These are phyloP conservation scores for Bedellia somnulentella DNA, from an alignment of 2,888 invertebrate genomes.

Conservation along the genomic window DNA sequence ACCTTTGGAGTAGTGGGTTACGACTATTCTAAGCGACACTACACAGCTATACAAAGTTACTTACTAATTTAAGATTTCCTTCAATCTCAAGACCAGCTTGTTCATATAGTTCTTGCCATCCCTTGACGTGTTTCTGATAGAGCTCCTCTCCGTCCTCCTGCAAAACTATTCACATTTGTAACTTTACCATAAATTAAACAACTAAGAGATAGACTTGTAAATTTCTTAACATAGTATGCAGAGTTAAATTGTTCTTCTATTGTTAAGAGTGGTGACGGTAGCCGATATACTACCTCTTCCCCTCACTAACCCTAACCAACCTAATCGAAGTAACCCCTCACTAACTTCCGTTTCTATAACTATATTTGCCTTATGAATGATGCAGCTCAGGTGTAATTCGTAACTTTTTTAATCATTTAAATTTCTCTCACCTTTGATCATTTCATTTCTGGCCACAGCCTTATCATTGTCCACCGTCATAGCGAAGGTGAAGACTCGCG, in stretches of 20 bases:
- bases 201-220: neutral
- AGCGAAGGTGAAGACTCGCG: slow-evolving; percentile 49
- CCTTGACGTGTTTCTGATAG: slow-evolving; percentile 38
- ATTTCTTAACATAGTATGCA: neutral
- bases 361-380: no score
- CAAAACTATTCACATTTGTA: slow-evolving; percentile 34
- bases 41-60: no score
- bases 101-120: slow-evolving; percentile 51
- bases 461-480: slow-evolving; percentile 56
- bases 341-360: no score
- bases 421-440: slow-evolving; percentile 28
- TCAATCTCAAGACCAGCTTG: slow-evolving; percentile 49
- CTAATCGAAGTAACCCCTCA: no score
- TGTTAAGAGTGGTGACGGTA: no score
- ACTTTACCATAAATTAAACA: slow-evolving; percentile 15
- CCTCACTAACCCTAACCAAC: no score
- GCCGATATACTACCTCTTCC: no score
- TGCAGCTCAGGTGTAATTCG: no score
- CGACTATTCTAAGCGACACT: no score
- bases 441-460: slow-evolving; percentile 40
- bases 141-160: slow-evolving; percentile 44
- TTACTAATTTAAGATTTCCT: slow-evolving; percentile 52
- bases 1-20: no score
- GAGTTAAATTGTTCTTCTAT: no score
- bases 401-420: no score